phyloP scores from a whole-genome alignment of 2,888 invertebrate genomes.

The Xylocampa areola region DNA sequence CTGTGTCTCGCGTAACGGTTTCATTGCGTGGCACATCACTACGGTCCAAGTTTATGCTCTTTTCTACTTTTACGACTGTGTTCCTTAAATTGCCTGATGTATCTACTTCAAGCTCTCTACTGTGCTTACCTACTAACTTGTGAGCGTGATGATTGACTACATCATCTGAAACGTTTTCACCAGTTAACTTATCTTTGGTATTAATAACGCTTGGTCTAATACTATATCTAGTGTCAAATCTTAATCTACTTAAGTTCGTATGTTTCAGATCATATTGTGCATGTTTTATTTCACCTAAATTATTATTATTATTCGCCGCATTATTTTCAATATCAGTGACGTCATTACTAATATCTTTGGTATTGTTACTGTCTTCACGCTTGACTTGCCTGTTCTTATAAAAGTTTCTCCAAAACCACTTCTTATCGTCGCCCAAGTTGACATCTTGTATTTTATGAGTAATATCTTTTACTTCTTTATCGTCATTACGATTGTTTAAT shows the following conservation, averaged over 20 bases:
- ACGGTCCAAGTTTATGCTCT: neutral
- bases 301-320: neutral
- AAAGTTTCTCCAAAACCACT: slow-evolving; percentile 32
- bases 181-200: slow-evolving; percentile 2
- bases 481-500: neutral
- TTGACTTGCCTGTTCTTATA: slow-evolving; percentile 24
- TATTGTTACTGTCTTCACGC: neutral
- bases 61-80: slow-evolving; percentile 1
- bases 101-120: neutral
- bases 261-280: slow-evolving; percentile 1
- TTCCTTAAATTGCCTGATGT: neutral
- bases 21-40: neutral
- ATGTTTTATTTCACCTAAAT: neutral
- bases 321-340: neutral
- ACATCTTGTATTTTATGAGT: slow-evolving; percentile 16
- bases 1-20: neutral
- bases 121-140: neutral
- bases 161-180: neutral
- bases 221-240: slow-evolving; percentile 4
- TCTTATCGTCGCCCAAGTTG: slow-evolving; percentile 7
- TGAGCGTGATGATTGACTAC: neutral
- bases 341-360: slow-evolving; percentile 1
- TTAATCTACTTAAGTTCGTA: neutral
- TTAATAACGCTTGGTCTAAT: neutral
- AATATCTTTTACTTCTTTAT: neutral